Conservation (phyloP, 2,113 vertebrate genomes). For the Eulacestoma nigropectus region DNA sequence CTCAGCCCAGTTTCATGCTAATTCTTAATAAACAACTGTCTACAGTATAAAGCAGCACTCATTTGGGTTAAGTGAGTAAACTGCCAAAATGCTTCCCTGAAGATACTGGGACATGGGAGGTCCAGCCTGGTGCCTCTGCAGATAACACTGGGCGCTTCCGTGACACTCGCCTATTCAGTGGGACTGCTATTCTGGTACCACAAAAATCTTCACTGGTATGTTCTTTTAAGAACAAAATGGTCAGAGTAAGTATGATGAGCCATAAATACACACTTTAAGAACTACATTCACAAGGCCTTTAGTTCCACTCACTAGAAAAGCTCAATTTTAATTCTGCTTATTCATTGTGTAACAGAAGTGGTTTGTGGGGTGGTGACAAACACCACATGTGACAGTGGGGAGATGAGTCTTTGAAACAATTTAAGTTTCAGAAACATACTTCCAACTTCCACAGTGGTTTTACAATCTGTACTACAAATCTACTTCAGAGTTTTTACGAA, state of each 20-base stretch:
- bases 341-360: constrained; percentile 67
- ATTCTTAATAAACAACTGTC: background rate
- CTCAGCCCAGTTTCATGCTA: background rate
- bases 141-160: rapidly evolving
- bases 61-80: background rate
- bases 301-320: constrained; percentile 46
- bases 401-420: constrained; percentile 64
- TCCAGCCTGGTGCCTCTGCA: background rate
- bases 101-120: background rate
- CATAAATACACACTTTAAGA: background rate
- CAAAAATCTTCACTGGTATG: background rate
- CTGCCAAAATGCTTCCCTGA: background rate
- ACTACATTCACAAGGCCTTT: background rate
- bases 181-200: background rate
- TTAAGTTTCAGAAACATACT: constrained; percentile 64
- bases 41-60: background rate
- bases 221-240: background rate
- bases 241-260: background rate
- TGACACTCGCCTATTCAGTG: background rate
- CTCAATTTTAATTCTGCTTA: constrained; percentile 61
- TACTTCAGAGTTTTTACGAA: constrained; percentile 14
- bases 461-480: constrained; percentile 43
- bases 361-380: constrained; percentile 66
- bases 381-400: constrained; percentile 58
- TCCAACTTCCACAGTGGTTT: constrained; percentile 65